These are phyloP conservation scores for Sula dactylatra DNA, from an alignment of 2,113 vertebrate species.

Conservation along the genomic window DNA sequence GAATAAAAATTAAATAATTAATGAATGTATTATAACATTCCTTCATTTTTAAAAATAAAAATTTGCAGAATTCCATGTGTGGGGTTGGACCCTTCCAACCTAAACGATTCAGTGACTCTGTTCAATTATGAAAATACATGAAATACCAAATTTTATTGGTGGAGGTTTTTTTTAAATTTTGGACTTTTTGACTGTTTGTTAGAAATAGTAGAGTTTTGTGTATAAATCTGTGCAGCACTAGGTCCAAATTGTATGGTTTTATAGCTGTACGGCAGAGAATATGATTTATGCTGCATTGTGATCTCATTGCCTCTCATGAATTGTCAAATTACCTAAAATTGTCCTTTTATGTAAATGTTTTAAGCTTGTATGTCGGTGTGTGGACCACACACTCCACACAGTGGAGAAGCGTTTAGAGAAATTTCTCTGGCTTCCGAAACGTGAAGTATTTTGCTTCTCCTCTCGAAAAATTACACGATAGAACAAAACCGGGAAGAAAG, in stretches of 20 bases:
- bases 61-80: not conserved
- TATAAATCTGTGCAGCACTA: not conserved
- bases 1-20: not conserved
- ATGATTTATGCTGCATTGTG: not conserved
- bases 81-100: not conserved
- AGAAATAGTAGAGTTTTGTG: not conserved
- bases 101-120: not conserved
- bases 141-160: not conserved
- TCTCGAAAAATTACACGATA: not conserved
- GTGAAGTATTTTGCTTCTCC: not conserved
- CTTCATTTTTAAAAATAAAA: not conserved
- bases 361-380: not conserved
- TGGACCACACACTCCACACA: not conserved
- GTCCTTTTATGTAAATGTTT: not conserved
- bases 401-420: not conserved
- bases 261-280: not conserved
- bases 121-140: not conserved
- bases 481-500: constrained; percentile 10
- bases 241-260: not conserved
- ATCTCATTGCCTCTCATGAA: not conserved
- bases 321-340: not conserved
- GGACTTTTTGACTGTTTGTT: not conserved
- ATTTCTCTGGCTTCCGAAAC: not conserved
- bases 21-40: not conserved
- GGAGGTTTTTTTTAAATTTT: not conserved